These are phyloP conservation scores for Premnoplex brunnescens DNA, from an alignment of 2,797 vertebrate genomes.

Conservation along the genomic window DNA sequence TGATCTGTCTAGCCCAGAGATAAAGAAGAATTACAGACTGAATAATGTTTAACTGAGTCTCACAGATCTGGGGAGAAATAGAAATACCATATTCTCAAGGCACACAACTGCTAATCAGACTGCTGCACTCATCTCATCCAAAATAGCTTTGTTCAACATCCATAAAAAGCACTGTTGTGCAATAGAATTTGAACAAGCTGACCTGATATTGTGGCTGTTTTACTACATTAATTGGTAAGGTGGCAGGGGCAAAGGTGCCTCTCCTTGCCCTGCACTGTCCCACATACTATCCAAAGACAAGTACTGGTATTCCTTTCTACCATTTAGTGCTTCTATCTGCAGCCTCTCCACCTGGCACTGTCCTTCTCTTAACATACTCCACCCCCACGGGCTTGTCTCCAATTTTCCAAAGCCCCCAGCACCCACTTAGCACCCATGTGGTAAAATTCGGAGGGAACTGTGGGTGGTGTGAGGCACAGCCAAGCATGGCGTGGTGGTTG, in stretches of 20 bases:
- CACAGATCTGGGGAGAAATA: not conserved
- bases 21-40: not conserved
- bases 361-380: not conserved
- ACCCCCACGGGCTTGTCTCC: not conserved
- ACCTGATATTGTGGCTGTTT: not conserved
- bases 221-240: not conserved
- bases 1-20: not conserved
- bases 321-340: not conserved
- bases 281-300: not conserved
- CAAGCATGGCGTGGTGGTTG: rapidly evolving
- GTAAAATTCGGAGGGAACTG: not conserved
- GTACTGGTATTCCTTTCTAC: not conserved
- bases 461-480: not conserved
- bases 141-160: not conserved
- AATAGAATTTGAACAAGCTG: not conserved
- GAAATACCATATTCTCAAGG: not conserved
- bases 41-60: not conserved
- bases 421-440: not conserved
- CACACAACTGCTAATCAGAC: not conserved
- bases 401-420: not conserved
- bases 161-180: not conserved
- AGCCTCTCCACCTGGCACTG: constrained; percentile 3
- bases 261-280: not conserved
- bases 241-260: not conserved
- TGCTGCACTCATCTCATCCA: not conserved